These are phyloP conservation scores for Apis cerana DNA, from an alignment of 1,140 invertebrate genomes.

Conservation along the genomic window DNA sequence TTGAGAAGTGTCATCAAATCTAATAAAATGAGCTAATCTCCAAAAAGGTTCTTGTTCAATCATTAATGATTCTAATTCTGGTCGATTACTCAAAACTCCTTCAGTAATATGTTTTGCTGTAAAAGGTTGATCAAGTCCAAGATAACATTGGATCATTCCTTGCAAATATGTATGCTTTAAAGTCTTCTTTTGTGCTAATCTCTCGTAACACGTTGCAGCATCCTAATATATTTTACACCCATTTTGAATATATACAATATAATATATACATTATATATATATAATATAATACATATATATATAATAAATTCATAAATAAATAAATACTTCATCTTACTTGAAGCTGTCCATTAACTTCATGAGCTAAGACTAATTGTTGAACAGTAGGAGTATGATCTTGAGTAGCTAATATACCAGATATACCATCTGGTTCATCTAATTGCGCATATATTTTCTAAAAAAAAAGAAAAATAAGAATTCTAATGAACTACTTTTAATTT, in stretches of 20 bases:
- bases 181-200: conserved; percentile 83
- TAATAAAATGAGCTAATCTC: conserved; percentile 91
- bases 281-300: neutral
- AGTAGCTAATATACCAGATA: conserved; percentile 86
- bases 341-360: conserved; percentile 87
- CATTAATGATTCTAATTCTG: conserved; percentile 78
- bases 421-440: conserved; percentile 89
- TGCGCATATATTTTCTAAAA: conserved; percentile 87
- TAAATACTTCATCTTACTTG: conserved; percentile 62
- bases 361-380: conserved; percentile 86
- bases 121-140: conserved; percentile 88
- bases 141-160: conserved; percentile 89
- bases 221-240: conserved; percentile 80
- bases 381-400: conserved; percentile 86
- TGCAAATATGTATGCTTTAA: conserved; percentile 82
- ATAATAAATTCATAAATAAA: neutral
- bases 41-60: conserved; percentile 92
- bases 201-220: conserved; percentile 89
- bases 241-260: neutral
- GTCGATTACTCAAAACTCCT: conserved; percentile 78
- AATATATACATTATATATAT: neutral
- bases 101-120: conserved; percentile 87
- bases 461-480: neutral
- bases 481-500: neutral
- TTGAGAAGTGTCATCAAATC: conserved; percentile 85